Evolutionary conservation across 2,113 vertebrate species (phyloP).

Genomic region (Junco hyemalis): DNA sequence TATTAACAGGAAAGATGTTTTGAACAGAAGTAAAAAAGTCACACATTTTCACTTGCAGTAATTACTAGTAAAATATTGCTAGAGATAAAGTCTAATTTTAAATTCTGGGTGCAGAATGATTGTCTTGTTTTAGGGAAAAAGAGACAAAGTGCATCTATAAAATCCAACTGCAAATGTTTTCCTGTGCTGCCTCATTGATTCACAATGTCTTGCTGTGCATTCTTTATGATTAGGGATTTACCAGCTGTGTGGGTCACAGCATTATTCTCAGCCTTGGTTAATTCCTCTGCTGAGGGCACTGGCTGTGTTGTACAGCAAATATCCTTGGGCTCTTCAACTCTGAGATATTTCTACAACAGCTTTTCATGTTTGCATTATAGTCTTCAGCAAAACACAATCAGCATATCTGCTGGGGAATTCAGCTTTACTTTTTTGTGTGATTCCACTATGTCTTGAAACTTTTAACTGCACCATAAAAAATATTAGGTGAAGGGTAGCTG

Average conservation of each 20-base stretch:
- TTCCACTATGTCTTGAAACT: not conserved
- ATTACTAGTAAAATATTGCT: not conserved
- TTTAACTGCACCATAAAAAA: not conserved
- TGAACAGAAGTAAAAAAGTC: not conserved
- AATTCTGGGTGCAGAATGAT: not conserved
- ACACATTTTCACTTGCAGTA: not conserved
- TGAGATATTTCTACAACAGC: not conserved
- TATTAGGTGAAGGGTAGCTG: not conserved
- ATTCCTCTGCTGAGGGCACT: not conserved
- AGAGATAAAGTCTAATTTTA: not conserved
- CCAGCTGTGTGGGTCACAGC: not conserved
- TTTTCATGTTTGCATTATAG: not conserved
- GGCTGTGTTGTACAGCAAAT: not conserved
- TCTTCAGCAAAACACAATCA: not conserved
- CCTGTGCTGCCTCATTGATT: not conserved
- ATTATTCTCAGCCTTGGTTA: not conserved
- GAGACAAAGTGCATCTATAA: not conserved
- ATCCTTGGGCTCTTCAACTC: not conserved
- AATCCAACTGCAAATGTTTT: constrained; percentile 20
- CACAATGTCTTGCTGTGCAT: not conserved
- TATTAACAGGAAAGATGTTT: not conserved
- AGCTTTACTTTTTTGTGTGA: not conserved
- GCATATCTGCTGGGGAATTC: not conserved
- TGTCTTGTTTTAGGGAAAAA: not conserved
- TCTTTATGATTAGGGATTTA: not conserved